A percentile compares a stretch with the other conserved stretches of the same genome.
These are phyloP conservation scores for Melanotaenia nigrans DNA, from an alignment of 2,797 vertebrate species.

Conservation along the genomic window DNA sequence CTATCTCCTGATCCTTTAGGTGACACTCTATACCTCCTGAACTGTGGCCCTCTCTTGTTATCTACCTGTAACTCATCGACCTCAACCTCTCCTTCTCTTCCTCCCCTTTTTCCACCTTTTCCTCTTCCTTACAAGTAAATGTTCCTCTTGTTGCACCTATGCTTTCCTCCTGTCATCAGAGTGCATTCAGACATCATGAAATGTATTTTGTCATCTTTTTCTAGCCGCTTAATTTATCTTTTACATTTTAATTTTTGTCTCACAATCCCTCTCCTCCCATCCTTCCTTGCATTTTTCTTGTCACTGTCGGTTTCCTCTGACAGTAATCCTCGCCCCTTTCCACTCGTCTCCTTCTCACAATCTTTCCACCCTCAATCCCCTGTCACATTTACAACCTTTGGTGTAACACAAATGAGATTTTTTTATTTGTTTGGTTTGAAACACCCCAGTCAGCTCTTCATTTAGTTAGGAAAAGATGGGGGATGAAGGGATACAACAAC, in stretches of 20 bases:
- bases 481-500: conserved; percentile 28
- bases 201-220: conserved; percentile 1
- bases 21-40: conserved; percentile 79
- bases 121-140: conserved; percentile 45
- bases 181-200: neutral
- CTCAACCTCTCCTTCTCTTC: conserved; percentile 52
- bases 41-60: conserved; percentile 65
- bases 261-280: conserved; percentile 1
- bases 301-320: conserved; percentile 19
- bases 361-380: conserved; percentile 60
- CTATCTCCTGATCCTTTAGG: conserved; percentile 67
- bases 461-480: conserved; percentile 24
- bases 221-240: neutral
- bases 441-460: conserved; percentile 51
- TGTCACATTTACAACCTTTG: conserved; percentile 52
- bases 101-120: conserved; percentile 45
- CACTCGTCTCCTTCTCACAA: conserved; percentile 6
- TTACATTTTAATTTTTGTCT: conserved; percentile 3
- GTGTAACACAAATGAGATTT: conserved; percentile 69
- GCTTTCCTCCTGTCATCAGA: neutral
- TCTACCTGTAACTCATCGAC: conserved; percentile 64
- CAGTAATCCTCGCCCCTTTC: conserved; percentile 41
- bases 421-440: conserved; percentile 47
- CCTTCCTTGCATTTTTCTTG: conserved; percentile 18
- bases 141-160: conserved; percentile 27